Evolutionary conservation across 2,888 invertebrate genomes (phyloP).

Genomic region (Phrixothrix hirtus): DNA sequence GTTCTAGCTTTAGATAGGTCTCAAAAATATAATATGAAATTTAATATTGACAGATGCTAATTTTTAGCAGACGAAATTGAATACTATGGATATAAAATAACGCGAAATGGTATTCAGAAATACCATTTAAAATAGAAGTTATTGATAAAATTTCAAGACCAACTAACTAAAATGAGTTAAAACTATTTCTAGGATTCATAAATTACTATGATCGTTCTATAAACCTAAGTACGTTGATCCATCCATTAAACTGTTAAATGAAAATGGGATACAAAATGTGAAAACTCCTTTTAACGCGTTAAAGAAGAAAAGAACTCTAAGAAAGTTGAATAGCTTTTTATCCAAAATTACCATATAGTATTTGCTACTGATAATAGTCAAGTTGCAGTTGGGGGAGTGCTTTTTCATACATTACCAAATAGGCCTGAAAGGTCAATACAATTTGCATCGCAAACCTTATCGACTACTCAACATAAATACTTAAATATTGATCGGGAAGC

Average conservation of each 20-base stretch:
- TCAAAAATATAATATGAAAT: too few relatives aligned
- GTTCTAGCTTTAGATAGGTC: too few relatives aligned
- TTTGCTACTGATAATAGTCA: neutral
- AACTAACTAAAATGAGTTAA: neutral
- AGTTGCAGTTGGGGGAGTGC: neutral
- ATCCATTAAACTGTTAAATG: conserved; percentile 1
- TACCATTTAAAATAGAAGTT: conserved; percentile 1
- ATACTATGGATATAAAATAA: too few relatives aligned
- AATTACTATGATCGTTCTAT: conserved; percentile 6
- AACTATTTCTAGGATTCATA: conserved; percentile 1
- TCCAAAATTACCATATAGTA: neutral
- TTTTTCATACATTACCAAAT: neutral
- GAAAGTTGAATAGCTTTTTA: neutral
- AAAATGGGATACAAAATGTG: neutral
- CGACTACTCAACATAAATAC: conserved; percentile 5
- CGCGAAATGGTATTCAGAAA: too few relatives aligned
- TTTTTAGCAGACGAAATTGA: too few relatives aligned
- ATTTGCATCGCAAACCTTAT: conserved; percentile 3
- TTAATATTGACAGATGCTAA: too few relatives aligned
- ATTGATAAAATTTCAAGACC: conserved; percentile 2
- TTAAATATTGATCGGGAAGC: conserved; percentile 1
- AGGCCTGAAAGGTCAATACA: too few relatives aligned
- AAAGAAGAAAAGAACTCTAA: neutral
- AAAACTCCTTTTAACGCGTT: neutral
- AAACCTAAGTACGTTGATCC: conserved; percentile 1